phyloP scores from a whole-genome alignment of 2,797 vertebrate genomes.

The Podarcis siculus region DNA sequence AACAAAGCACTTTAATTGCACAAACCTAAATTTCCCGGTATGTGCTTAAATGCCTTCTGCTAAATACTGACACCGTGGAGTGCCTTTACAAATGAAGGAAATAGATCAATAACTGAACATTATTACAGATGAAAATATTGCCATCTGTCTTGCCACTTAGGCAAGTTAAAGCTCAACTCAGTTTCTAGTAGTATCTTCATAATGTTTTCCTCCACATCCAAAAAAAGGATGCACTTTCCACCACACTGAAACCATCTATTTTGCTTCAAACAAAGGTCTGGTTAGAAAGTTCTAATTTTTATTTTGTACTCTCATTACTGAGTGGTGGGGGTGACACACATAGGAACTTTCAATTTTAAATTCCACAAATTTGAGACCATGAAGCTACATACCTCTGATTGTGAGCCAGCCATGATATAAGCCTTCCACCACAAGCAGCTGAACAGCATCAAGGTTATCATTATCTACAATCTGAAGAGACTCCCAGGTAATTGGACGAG shows the following conservation, averaged over 20 bases:
- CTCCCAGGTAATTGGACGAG: slow-evolving; percentile 75
- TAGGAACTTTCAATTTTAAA: background rate
- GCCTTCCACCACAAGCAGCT: slow-evolving; percentile 78
- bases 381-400: slow-evolving; percentile 64
- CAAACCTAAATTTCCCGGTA: too few relatives aligned
- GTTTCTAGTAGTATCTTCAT: background rate
- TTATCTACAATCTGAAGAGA: slow-evolving; percentile 80
- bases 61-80: background rate
- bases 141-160: background rate
- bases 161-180: background rate
- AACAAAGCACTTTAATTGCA: too few relatives aligned
- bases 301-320: background rate
- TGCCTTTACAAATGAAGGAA: background rate
- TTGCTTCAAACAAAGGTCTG: background rate
- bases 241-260: background rate
- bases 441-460: slow-evolving; percentile 73
- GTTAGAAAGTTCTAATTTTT: background rate
- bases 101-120: background rate
- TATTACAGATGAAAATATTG: background rate
- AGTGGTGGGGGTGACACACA: background rate
- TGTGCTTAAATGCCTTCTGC: too few relatives aligned
- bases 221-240: background rate
- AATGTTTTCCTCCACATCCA: background rate
- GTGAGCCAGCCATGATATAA: slow-evolving; percentile 72
- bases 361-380: background rate